phyloP scores from a whole-genome alignment of 2,113 vertebrate species.

The Hiodon tergisus region DNA sequence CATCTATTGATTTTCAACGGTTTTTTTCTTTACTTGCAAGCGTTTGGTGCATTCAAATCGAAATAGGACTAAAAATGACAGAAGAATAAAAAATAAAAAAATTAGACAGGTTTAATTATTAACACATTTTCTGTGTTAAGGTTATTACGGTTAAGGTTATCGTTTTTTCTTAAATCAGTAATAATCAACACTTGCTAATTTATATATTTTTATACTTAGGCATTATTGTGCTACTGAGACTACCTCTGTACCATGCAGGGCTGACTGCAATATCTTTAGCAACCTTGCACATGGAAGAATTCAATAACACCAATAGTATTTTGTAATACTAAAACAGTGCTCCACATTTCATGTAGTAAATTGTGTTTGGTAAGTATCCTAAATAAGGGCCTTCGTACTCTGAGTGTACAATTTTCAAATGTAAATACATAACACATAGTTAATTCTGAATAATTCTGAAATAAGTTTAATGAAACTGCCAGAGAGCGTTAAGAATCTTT shows the following conservation, averaged over 20 bases:
- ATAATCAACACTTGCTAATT: too few relatives aligned
- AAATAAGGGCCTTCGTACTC: too few relatives aligned
- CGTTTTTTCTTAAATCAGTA: neutral
- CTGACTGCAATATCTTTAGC: neutral
- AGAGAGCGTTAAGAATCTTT: too few relatives aligned
- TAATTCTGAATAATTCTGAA: too few relatives aligned
- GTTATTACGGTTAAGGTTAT: too few relatives aligned
- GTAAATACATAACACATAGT: too few relatives aligned
- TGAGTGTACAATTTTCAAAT: too few relatives aligned
- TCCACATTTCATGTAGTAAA: constrained; percentile 55
- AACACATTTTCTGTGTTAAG: neutral
- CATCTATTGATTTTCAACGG: neutral
- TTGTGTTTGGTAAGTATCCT: too few relatives aligned
- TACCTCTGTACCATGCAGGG: neutral
- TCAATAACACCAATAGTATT: constrained; percentile 4
- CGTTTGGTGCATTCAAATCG: too few relatives aligned
- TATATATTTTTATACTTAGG: neutral
- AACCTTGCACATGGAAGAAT: neutral
- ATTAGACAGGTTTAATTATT: neutral
- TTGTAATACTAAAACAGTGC: constrained; percentile 57
- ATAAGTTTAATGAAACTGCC: too few relatives aligned
- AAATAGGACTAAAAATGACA: too few relatives aligned
- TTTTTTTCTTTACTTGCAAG: neutral
- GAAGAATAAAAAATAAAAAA: neutral
- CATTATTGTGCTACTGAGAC: neutral